Conservation (phyloP, 2,888 invertebrate species). For the Drosophila helvetica region DNA sequence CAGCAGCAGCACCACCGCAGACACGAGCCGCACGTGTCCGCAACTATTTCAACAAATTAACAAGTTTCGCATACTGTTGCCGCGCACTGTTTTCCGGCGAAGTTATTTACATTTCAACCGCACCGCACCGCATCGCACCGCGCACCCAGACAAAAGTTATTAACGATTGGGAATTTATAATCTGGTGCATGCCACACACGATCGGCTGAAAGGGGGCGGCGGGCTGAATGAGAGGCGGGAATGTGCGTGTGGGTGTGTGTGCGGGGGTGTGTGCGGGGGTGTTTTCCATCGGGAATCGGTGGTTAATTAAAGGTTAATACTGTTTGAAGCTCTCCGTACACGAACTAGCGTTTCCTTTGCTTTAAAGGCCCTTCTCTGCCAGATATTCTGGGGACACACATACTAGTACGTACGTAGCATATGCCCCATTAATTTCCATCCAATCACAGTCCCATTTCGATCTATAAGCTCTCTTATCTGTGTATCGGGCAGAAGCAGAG, state of each 20-base stretch:
- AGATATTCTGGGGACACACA: background rate
- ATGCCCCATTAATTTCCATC: constrained; percentile 40
- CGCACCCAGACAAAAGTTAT: constrained; percentile 18
- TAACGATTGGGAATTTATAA: constrained; percentile 25
- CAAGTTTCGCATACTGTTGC: constrained; percentile 30
- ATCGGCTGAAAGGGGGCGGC: too few species aligned
- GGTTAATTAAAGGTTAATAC: constrained; percentile 19
- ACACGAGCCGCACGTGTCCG: constrained; percentile 16
- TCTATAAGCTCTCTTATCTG: constrained; percentile 42
- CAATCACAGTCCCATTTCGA: constrained; percentile 40
- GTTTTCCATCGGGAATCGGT: too few species aligned
- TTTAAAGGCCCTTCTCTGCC: background rate
- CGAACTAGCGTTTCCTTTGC: background rate
- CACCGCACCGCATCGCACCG: background rate
- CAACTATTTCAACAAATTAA: constrained; percentile 34
- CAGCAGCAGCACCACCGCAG: background rate
- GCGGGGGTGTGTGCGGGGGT: background rate
- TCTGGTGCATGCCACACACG: background rate
- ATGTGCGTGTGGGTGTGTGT: background rate
- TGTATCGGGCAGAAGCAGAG: background rate
- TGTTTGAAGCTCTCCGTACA: background rate
- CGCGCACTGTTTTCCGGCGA: constrained; percentile 20
- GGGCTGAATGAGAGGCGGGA: background rate
- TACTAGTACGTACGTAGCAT: background rate
- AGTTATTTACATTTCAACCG: constrained; percentile 30